Base-by-base conservation (phyloP, 2,888 invertebrate species). In the Heliconius ismenius region DNA sequence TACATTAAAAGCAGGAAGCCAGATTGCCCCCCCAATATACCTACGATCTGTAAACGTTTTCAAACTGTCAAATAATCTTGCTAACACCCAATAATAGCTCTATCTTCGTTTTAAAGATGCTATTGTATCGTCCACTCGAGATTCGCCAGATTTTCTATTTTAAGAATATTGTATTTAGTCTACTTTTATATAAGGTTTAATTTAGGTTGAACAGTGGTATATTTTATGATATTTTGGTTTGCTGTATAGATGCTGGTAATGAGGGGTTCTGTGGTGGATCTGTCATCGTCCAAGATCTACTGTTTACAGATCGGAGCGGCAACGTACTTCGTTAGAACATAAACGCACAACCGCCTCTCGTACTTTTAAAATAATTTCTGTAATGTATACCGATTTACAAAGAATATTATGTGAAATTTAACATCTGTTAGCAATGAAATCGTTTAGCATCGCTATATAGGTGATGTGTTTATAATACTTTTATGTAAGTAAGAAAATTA, bases 1-100 rank as follows among this genome's bases (percentile, higher is more conserved):
- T 93, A 93, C 87, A 89, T 88, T 86, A 91, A 88, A 87, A 86
- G 85, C 92, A 91, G 93, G 92, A 93, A 93, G 89, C 93, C 94
- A 93, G 90, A 93, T 94, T 92, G 93, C 93, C 90, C 49, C 82
- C 82, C 86, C 91, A 92, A 93, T 92, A 92, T 87, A 87, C 86
- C 86, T 86, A 86, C 84, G 84, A 87, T 92, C 92, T 91, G 91
- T 92, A 92, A 93, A 93, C 93, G 93, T 94, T 92, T 93, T 94
- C 92, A 93, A 94, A 90, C 93, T 93, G 94, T 93, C 94, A 93
- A 93, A 94, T 93, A 93, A 92, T 92, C 90, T 88, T 86, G 86
- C 88, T 93, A 92, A 90, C 94, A 94, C 94, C 92, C 88, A 92
- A 93, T 94, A 92, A 93, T 93, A 93, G 92, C 89, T 87, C 88